Evolutionary conservation across 2,113 vertebrate species (phyloP).

Genomic region (Arenaria interpres): DNA sequence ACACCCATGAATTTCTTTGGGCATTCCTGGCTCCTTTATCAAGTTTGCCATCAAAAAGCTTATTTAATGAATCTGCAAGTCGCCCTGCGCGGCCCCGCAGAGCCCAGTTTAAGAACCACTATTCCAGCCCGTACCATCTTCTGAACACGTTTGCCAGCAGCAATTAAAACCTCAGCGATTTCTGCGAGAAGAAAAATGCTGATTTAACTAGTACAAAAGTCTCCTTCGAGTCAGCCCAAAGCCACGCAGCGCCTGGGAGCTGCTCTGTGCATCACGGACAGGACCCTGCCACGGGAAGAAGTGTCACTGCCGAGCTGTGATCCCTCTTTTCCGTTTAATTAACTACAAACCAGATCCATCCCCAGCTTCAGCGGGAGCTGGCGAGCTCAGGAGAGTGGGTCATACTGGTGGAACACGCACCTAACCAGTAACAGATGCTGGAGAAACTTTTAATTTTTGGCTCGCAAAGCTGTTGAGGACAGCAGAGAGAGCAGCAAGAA

Average conservation of each 20-base stretch:
- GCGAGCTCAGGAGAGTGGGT: background rate
- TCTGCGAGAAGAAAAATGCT: background rate
- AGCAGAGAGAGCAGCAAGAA: background rate
- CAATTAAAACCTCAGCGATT: background rate
- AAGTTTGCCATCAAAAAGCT: background rate
- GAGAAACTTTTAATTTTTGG: background rate
- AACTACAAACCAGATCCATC: background rate
- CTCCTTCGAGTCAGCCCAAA: background rate
- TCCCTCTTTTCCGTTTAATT: background rate
- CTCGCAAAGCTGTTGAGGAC: background rate
- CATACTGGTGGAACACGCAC: rapidly evolving
- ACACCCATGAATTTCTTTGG: background rate
- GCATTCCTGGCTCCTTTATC: conserved; percentile 6
- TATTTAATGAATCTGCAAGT: background rate
- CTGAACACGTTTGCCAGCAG: rapidly evolving
- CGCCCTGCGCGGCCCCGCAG: background rate
- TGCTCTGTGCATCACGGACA: background rate
- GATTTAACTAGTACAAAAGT: background rate
- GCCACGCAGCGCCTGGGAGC: background rate
- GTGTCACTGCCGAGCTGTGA: background rate
- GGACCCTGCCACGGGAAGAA: background rate
- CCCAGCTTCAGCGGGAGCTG: background rate
- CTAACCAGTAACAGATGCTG: background rate
- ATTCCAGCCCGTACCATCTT: rapidly evolving
- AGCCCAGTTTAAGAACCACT: background rate